A percentile compares a stretch with the other conserved stretches of the same genome.
Conservation (phyloP, 2,797 vertebrate genomes). For the Siniperca scherzeri region DNA sequence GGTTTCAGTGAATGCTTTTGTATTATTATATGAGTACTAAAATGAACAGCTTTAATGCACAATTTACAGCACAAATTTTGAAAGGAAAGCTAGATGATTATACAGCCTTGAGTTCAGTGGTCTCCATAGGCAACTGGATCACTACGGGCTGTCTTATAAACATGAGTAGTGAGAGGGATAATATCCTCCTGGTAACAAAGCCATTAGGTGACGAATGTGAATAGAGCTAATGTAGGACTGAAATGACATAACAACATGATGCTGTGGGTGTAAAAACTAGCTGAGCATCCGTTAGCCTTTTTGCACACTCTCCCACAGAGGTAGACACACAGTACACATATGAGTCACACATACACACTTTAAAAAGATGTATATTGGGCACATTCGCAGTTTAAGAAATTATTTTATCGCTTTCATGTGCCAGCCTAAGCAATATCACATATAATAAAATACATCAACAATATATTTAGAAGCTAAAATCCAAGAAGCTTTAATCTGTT, state of each 20-base stretch:
- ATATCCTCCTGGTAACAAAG: conserved; percentile 76
- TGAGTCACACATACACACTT: not conserved
- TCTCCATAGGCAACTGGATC: conserved; percentile 80
- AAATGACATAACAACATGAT: conserved; percentile 65
- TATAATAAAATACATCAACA: not conserved
- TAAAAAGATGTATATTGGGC: not conserved
- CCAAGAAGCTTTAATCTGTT: not conserved
- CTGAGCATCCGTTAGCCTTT: conserved; percentile 44
- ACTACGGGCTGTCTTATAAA: conserved; percentile 73
- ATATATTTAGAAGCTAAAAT: conserved; percentile 4
- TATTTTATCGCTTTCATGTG: not conserved
- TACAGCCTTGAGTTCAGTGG: conserved; percentile 66
- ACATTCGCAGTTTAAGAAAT: not conserved
- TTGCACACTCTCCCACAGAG: conserved; percentile 20
- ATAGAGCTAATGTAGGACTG: conserved; percentile 48
- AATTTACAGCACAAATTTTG: conserved; percentile 63
- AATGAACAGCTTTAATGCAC: conserved; percentile 64
- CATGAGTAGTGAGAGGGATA: conserved; percentile 61
- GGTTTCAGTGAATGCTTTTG: conserved; percentile 46
- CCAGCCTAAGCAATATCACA: not conserved
- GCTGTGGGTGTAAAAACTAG: conserved; percentile 60
- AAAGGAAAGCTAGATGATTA: conserved; percentile 61
- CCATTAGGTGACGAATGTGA: conserved; percentile 68
- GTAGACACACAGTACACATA: not conserved
- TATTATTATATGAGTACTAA: conserved; percentile 47